Conservation (phyloP, 2,797 vertebrate species). For the Sciurus vulgaris region DNA sequence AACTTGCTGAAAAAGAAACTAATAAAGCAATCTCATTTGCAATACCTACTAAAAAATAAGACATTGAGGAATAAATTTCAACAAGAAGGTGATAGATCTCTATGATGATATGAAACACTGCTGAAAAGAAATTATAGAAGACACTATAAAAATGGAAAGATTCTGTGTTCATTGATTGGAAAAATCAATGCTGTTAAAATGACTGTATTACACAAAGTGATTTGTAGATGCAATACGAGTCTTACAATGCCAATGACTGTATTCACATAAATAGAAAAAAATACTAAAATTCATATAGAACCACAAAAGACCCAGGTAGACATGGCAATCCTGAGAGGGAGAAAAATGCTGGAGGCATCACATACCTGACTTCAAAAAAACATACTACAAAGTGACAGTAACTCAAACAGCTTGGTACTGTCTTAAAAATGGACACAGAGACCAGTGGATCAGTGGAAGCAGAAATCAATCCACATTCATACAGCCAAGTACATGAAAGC, state of each 20-base stretch:
- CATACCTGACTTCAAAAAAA: not conserved
- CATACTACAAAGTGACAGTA: not conserved
- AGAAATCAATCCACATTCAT: not conserved
- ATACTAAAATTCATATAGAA: not conserved
- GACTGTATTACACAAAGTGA: not conserved
- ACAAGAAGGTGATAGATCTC: no score
- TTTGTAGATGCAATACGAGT: no score
- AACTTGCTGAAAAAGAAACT: not conserved
- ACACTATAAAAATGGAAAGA: not conserved
- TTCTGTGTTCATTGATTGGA: no score
- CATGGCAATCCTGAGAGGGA: no score
- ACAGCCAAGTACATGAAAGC: not conserved
- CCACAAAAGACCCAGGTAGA: not conserved
- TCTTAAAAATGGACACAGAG: not conserved
- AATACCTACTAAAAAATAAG: not conserved
- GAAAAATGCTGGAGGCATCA: not conserved
- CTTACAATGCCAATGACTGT: not conserved
- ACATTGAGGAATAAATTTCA: not conserved
- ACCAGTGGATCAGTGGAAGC: not conserved
- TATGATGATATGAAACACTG: not conserved
- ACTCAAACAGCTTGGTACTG: not conserved
- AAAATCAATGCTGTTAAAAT: not conserved
- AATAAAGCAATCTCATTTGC: not conserved
- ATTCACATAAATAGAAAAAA: not conserved
- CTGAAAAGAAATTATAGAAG: not conserved